A percentile compares a stretch with the other conserved stretches of the same genome.
Evolutionary conservation across 2,113 vertebrate genomes (phyloP).

Genomic region (Nothobranchius kuhntae): DNA sequence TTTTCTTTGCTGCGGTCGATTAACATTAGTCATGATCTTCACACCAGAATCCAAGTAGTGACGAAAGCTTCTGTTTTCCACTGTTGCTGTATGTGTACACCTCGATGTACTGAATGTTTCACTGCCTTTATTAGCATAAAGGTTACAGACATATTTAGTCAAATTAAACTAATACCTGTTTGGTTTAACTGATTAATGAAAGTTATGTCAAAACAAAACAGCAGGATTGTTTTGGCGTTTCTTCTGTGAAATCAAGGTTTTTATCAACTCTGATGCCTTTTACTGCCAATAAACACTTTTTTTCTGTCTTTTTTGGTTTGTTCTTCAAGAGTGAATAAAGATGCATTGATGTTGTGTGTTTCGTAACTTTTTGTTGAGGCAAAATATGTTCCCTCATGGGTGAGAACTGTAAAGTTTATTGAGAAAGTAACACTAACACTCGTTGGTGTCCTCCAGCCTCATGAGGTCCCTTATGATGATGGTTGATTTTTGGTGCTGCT

Average conservation of each 20-base stretch:
- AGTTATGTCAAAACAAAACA: background rate
- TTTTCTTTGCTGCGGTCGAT: background rate
- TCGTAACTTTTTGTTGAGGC: background rate
- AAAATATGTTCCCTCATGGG: background rate
- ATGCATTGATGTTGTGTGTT: background rate
- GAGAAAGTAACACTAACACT: background rate
- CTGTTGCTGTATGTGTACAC: background rate
- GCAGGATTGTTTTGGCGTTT: no score
- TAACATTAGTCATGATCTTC: background rate
- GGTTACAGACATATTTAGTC: background rate
- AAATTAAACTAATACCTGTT: background rate
- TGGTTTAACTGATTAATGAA: background rate
- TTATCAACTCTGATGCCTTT: no score
- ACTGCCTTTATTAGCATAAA: background rate
- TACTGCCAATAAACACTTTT: no score
- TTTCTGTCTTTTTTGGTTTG: no score
- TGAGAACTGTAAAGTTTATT: background rate
- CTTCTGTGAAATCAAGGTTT: no score
- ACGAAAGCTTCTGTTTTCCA: background rate
- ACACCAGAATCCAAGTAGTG: background rate
- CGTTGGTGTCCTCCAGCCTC: background rate
- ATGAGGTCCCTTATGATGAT: background rate
- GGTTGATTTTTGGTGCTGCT: background rate
- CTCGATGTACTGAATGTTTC: background rate
- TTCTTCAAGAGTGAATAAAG: background rate